A percentile compares a stretch with the other conserved stretches of the same genome.
Evolutionary conservation across 2,888 invertebrate species (phyloP).

Genomic region (Drosophila nigricruria): DNA sequence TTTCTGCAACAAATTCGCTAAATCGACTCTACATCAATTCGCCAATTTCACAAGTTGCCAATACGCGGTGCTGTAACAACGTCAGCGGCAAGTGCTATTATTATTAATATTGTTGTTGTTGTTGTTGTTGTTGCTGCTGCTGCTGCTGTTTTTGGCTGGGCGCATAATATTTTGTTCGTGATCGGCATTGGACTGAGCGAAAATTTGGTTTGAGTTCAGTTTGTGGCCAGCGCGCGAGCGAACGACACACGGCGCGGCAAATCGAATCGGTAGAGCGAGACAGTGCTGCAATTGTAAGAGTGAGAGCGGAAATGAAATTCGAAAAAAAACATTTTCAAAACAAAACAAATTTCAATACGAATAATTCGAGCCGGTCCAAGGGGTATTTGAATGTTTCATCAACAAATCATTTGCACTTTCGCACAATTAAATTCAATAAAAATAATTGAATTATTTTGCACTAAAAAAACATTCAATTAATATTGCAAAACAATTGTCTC

Average conservation of each 20-base stretch:
- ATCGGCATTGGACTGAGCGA: conserved; percentile 61
- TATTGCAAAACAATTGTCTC: neutral
- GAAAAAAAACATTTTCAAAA: conserved; percentile 24
- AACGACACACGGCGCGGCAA: conserved; percentile 57
- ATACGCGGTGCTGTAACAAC: conserved; percentile 51
- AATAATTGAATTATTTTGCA: conserved; percentile 22
- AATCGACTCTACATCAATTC: conserved; percentile 12
- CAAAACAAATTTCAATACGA: conserved; percentile 8
- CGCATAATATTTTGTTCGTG: conserved; percentile 63
- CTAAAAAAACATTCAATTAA: conserved; percentile 15
- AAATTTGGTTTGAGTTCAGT: conserved; percentile 63
- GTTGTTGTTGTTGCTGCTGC: conserved; percentile 25
- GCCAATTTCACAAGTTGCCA: conserved; percentile 26
- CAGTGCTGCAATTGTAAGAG: conserved; percentile 35
- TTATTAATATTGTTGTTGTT: conserved; percentile 30
- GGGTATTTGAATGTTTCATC: neutral
- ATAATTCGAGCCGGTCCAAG: conserved; percentile 4
- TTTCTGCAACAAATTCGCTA: conserved; percentile 31
- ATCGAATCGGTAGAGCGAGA: conserved; percentile 19
- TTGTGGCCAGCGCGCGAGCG: conserved; percentile 65
- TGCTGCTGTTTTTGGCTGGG: conserved; percentile 42
- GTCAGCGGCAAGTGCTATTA: conserved; percentile 56
- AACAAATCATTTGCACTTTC: conserved; percentile 17
- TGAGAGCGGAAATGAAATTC: conserved; percentile 14
- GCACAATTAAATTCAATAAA: conserved; percentile 29